Conservation (phyloP, 2,113 vertebrate genomes). For the Aldabrachelys gigantea region DNA sequence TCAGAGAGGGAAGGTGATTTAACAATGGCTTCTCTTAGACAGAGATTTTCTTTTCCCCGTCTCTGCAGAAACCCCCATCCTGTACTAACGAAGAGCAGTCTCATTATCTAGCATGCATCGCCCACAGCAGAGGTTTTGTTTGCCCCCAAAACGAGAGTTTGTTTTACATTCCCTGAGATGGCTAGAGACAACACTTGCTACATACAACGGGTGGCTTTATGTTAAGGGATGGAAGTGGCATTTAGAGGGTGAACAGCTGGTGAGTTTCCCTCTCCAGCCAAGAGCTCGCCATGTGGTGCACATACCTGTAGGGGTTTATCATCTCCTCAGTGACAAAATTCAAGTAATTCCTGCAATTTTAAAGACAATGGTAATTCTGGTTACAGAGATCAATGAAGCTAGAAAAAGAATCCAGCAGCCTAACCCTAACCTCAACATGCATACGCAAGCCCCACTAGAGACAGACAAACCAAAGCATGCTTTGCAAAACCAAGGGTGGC, state of each 20-base stretch:
- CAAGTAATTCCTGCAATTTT: constrained; percentile 93
- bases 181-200: not conserved
- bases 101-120: not conserved
- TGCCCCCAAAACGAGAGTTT: not conserved
- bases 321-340: constrained; percentile 99
- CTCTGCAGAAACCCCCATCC: not conserved
- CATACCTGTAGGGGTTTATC: constrained; percentile 96
- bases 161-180: not conserved
- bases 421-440: not conserved
- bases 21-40: not conserved
- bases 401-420: not conserved
- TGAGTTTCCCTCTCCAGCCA: too few species aligned
- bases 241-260: not conserved
- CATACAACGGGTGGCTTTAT: not conserved
- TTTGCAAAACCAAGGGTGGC: fast-evolving
- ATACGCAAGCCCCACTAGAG: not conserved
- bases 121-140: not conserved
- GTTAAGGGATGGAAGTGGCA: fast-evolving
- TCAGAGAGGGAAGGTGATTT: not conserved
- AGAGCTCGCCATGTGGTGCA: not conserved
- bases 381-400: not conserved
- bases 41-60: not conserved
- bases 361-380: not conserved
- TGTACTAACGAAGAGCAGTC: not conserved
- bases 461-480: not conserved